A percentile compares a stretch with the other conserved stretches of the same genome.
These are phyloP conservation scores for Radopholus similis DNA, from an alignment of 1,140 invertebrate species.

Conservation along the genomic window DNA sequence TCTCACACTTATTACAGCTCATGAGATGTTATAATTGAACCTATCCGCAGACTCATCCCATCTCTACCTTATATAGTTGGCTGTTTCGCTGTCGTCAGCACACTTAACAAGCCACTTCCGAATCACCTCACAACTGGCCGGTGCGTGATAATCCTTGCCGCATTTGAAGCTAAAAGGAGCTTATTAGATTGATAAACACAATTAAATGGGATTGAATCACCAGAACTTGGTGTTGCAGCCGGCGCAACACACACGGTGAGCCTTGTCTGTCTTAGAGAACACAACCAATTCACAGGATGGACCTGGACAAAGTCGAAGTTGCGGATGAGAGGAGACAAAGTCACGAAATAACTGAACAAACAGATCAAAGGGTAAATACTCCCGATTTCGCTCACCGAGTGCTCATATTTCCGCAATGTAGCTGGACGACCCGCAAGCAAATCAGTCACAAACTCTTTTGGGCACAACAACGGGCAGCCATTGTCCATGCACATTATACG, in stretches of 20 bases:
- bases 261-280: conserved; percentile 71
- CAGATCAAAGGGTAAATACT: not conserved
- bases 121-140: conserved; percentile 90
- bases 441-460: conserved; percentile 88
- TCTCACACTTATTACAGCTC: conserved; percentile 2
- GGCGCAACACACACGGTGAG: conserved; percentile 76
- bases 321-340: conserved; percentile 74
- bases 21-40: not conserved
- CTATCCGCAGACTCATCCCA: not conserved
- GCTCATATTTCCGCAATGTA: conserved; percentile 78
- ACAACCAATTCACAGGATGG: conserved; percentile 86
- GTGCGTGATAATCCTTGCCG: conserved; percentile 93
- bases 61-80: conserved; percentile 32
- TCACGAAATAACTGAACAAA: conserved; percentile 73
- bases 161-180: conserved; percentile 72
- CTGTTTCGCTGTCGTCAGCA: conserved; percentile 95
- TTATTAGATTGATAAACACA: conserved; percentile 7
- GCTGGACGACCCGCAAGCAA: conserved; percentile 70
- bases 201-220: conserved; percentile 60
- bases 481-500: conserved; percentile 9
- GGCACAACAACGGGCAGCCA: conserved; percentile 82
- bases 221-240: conserved; percentile 77
- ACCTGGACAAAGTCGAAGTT: conserved; percentile 80
- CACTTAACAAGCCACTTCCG: conserved; percentile 97
- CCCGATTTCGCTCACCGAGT: conserved; percentile 69